These are phyloP conservation scores for Lophura nycthemera DNA, from an alignment of 2,113 vertebrate genomes.

Conservation along the genomic window DNA sequence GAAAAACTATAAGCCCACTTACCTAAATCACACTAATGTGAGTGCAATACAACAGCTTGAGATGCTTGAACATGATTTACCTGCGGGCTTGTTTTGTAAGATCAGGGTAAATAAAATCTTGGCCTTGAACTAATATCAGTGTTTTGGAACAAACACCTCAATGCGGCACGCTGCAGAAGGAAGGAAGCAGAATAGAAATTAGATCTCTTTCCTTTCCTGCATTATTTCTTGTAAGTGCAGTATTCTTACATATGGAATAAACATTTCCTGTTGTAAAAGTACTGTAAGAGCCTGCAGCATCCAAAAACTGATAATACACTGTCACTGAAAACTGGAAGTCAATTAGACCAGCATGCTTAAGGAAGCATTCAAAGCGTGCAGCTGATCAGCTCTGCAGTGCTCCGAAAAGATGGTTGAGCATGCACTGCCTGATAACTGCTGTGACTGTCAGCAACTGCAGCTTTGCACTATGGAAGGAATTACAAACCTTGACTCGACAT, in stretches of 20 bases:
- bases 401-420: fast-evolving
- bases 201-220: constrained; percentile 55
- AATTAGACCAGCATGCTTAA: neutral
- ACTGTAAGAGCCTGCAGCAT: neutral
- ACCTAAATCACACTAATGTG: neutral
- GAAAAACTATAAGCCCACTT: neutral
- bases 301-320: constrained; percentile 17
- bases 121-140: constrained; percentile 49
- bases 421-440: neutral
- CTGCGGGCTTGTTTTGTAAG: constrained; percentile 24
- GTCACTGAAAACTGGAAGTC: neutral
- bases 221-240: constrained; percentile 47
- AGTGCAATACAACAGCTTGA: neutral
- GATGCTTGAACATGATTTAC: neutral
- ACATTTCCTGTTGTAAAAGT: constrained; percentile 61
- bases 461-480: neutral
- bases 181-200: constrained; percentile 63
- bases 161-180: constrained; percentile 34
- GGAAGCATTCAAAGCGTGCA: neutral
- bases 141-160: constrained; percentile 52
- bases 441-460: neutral
- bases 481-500: neutral
- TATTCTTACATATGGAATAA: constrained; percentile 44
- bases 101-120: constrained; percentile 36
- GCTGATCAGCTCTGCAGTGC: neutral